Evolutionary conservation across 64 coral and sea anemone genomes (phyloP).

Genomic region (Montipora cactus): DNA sequence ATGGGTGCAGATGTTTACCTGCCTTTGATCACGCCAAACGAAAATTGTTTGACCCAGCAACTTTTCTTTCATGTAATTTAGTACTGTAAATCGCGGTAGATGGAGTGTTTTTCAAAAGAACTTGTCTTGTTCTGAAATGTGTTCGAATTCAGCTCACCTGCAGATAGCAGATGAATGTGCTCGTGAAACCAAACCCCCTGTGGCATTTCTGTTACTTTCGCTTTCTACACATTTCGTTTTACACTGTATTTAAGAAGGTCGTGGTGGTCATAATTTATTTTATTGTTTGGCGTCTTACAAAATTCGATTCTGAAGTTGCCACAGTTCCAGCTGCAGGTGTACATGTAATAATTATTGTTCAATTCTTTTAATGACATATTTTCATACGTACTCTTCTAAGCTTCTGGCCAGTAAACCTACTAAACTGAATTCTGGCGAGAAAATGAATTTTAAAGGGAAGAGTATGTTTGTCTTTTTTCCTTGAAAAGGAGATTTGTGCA

Average conservation of each 20-base stretch:
- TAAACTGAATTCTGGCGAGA: not conserved
- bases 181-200: not conserved
- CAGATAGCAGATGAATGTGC: not conserved
- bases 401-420: not conserved
- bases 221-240: not conserved
- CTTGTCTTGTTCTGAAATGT: too few relatives aligned
- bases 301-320: conserved; percentile 25
- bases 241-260: too few relatives aligned
- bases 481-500: not conserved
- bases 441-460: not conserved
- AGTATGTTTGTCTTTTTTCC: not conserved
- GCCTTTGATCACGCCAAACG: not conserved
- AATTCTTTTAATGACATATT: not conserved
- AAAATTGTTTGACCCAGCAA: not conserved
- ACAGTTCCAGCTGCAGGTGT: not conserved
- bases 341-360: too few relatives aligned
- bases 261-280: not conserved
- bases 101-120: not conserved
- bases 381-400: not conserved
- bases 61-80: too few relatives aligned
- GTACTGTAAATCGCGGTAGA: not conserved
- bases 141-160: too few relatives aligned
- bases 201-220: not conserved
- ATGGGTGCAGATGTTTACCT: conserved; percentile 29
- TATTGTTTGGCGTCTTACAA: not conserved